These are phyloP conservation scores for Bhutanitis thaidina DNA, from an alignment of 2,888 invertebrate genomes.

Conservation along the genomic window DNA sequence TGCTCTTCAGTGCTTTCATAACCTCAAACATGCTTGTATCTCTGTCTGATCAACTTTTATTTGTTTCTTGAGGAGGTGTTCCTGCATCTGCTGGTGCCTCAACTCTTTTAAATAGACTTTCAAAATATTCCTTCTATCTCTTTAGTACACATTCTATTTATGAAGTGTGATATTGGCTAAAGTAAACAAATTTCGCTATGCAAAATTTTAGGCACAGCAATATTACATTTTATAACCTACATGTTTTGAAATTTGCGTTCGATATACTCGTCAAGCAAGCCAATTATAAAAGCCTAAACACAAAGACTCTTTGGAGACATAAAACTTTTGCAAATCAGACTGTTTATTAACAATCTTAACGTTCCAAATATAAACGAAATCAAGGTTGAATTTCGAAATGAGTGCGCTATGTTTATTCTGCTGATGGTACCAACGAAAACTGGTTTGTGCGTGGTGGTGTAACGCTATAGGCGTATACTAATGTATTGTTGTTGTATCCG, in stretches of 20 bases:
- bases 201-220: too few relatives aligned
- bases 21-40: too few relatives aligned
- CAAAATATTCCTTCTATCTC: too few relatives aligned
- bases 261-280: background rate
- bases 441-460: slow-evolving; percentile 48
- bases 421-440: slow-evolving; percentile 50
- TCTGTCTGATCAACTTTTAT: too few relatives aligned
- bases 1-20: too few relatives aligned
- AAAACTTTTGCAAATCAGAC: slow-evolving; percentile 18
- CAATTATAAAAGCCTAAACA: slow-evolving; percentile 2
- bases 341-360: slow-evolving; percentile 16
- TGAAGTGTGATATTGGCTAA: too few relatives aligned
- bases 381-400: slow-evolving; percentile 8
- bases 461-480: slow-evolving; percentile 47
- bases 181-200: too few relatives aligned
- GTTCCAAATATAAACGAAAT: background rate
- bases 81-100: too few relatives aligned
- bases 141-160: too few relatives aligned
- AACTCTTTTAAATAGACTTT: too few relatives aligned
- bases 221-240: too few relatives aligned
- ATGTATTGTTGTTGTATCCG: slow-evolving; percentile 47
- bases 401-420: slow-evolving; percentile 28
- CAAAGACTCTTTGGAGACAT: background rate
- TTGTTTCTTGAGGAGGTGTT: too few relatives aligned
- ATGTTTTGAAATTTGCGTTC: background rate